These are phyloP conservation scores for Leptodirus hochenwartii DNA, from an alignment of 2,888 invertebrate genomes.

Conservation along the genomic window DNA sequence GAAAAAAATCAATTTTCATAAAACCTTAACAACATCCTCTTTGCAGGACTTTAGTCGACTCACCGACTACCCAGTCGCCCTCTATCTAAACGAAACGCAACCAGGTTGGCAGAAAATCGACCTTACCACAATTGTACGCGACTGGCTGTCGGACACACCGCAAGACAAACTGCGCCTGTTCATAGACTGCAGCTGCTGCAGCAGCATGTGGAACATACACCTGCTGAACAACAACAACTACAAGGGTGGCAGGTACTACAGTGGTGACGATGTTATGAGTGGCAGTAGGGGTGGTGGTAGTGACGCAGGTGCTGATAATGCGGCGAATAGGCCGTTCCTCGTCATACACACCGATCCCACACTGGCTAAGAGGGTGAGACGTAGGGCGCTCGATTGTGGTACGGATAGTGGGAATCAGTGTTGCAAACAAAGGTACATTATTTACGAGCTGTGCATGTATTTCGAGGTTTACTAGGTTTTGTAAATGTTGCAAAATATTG, in stretches of 20 bases:
- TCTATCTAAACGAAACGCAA: slow-evolving; percentile 32
- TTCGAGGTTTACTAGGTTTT: too few relatives aligned
- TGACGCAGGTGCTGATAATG: slow-evolving; percentile 9
- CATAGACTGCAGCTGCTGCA: slow-evolving; percentile 74
- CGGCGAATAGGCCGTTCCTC: slow-evolving; percentile 58
- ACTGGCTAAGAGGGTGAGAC: slow-evolving; percentile 49
- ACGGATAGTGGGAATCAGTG: slow-evolving; percentile 54
- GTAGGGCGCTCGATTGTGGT: slow-evolving; percentile 71
- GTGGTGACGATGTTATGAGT: slow-evolving; percentile 10
- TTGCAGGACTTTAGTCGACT: slow-evolving; percentile 38
- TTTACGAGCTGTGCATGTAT: too few relatives aligned
- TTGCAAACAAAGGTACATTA: slow-evolving; percentile 76
- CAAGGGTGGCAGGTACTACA: slow-evolving; percentile 3
- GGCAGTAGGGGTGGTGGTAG: slow-evolving; percentile 1
- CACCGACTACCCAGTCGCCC: slow-evolving; percentile 31
- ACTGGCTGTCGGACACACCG: slow-evolving; percentile 38
- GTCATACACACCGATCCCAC: slow-evolving; percentile 61
- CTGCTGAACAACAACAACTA: slow-evolving; percentile 25
- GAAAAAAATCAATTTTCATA: too few relatives aligned
- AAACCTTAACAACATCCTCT: too few relatives aligned
- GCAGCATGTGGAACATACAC: slow-evolving; percentile 58
- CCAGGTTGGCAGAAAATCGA: slow-evolving; percentile 80
- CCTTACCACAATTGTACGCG: slow-evolving; percentile 56
- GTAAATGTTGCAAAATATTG: too few relatives aligned
- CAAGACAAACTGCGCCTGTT: slow-evolving; percentile 38